Base-by-base conservation (phyloP, 2,797 vertebrate genomes). In the Xiphophorus birchmanni region DNA sequence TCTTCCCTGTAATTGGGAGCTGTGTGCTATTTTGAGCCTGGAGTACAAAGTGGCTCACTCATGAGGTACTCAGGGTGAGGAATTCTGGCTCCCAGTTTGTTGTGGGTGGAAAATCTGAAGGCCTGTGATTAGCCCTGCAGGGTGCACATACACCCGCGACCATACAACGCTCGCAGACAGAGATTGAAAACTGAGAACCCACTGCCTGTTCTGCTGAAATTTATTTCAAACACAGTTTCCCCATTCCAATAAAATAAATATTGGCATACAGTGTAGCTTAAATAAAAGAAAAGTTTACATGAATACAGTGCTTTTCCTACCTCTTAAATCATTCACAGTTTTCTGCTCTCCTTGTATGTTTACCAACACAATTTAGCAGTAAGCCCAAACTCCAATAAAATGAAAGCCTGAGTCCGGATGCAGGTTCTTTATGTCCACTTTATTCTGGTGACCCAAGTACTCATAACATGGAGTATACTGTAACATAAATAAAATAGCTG, bases 31-130 rank as follows among this genome's bases (percentile, higher is more conserved):
- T 96, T 95, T 89, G 88, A 92, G 88, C 82, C 78, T 71, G 2
- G 88, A 89, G 94, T 89, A 96, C 95, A 96, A 94, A 96, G 94
- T 95, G 89, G 80, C 79, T 92, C 94, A 94, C 95, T 95, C 94
- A 96, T 93, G 87, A 92, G 86, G 87, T 92, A 86, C 82, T 85
- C 21, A 4, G 90, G 87, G 74, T 78, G 85, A 89, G 80, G 90
- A 89, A 89, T 90, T 45, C 82, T 90, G 90, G 90, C 92, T 90
- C 80, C 83, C 73, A 56, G 83, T 87, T 90, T 92, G 93, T 93
- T 94, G 92, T 93, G 91, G 90, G 85, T 86, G 88, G 92, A 93
- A 92, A 94, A 88, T 73, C 79, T 87, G 79, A 90, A 91, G 81
- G 81, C 74, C 80, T 56, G 73, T 21, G 73, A 90, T 90, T 84